Base-by-base conservation (phyloP, 2,113 vertebrate species). In the Gambusia affinis region DNA sequence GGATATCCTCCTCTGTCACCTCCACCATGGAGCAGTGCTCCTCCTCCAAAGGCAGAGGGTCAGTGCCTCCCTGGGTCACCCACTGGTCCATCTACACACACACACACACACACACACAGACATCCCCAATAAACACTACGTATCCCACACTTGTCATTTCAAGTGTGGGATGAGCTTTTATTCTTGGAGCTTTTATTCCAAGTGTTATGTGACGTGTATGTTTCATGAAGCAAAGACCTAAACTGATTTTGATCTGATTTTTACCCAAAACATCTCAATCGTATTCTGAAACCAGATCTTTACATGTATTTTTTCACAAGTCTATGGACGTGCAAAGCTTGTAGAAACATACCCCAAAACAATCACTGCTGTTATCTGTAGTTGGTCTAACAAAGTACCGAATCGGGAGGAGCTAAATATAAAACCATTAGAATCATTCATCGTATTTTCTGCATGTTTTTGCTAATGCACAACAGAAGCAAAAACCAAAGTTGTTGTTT, bases 1-100 rank as follows among this genome's bases (percentile, higher is more conserved):
- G 93, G 88, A 99, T 97, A 87, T 99, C 98, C 86, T 99, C 98
- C 86, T 99, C 97, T 0, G 98, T 99, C 83, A 99, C 98, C 90
- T 99, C 98, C 87, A 99, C 97, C 85, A 93, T 80, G 0, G 95
- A 95, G 84, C 98, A 99, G 79, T 99, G 98, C 64, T 99, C 97
- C 30, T 98, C 97, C 91, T 99, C 98, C 30, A 97, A 92, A 0
- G 97, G 98, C 72, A 99, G 86, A 0, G 95, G 95, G 57, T 98
- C 95, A 3, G 88, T 75, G 0, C 95, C 96, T 0, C 92, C 89
- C 83, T 81, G 92, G 65, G 97, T 98, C 82, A 99, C 95, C 98
- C 98, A 99, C 0, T 93, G 94, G 78, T 99, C 96, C 86, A 95
- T 54, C 97, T 99, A 44, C 66, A 88, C 42, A 84, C 15, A 37